Evolutionary conservation across 2,113 vertebrate genomes (phyloP).

Genomic region (Hystrix brachyura): DNA sequence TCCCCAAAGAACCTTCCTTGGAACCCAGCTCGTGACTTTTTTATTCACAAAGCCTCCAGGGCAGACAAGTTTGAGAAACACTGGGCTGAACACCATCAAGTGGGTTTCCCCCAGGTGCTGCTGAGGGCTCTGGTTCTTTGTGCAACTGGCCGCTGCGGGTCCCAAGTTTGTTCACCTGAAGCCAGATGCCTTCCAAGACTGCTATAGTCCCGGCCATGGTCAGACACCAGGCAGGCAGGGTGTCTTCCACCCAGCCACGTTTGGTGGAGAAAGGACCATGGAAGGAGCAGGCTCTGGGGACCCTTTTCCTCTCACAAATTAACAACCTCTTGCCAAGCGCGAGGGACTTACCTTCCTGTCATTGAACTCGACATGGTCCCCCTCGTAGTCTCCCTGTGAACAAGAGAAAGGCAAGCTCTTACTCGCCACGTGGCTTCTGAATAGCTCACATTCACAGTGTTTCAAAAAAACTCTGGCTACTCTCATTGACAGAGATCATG

Average conservation of each 20-base stretch:
- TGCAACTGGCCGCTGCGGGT: background rate
- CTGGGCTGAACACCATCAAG: background rate
- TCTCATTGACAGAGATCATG: rapidly evolving
- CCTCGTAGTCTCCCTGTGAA: constrained; percentile 94
- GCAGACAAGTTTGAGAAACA: background rate
- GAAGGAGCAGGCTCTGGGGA: background rate
- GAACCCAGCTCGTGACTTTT: background rate
- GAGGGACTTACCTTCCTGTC: constrained; percentile 94
- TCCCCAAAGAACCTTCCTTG: background rate
- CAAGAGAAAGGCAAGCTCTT: constrained; percentile 49
- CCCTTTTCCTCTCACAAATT: rapidly evolving
- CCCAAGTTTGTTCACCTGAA: background rate
- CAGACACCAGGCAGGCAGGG: rapidly evolving
- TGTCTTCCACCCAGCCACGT: rapidly evolving
- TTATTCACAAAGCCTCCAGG: background rate
- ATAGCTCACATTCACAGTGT: rapidly evolving
- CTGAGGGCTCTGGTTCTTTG: background rate
- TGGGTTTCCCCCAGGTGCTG: no score
- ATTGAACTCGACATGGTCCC: constrained; percentile 88
- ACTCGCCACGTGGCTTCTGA: rapidly evolving
- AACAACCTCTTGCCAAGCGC: rapidly evolving
- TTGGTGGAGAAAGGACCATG: rapidly evolving
- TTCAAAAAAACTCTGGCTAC: rapidly evolving
- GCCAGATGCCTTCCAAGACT: rapidly evolving
- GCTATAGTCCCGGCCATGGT: no score